Base-by-base conservation (phyloP, 2,113 vertebrate genomes). In the Chamaetylas fuelleborni region DNA sequence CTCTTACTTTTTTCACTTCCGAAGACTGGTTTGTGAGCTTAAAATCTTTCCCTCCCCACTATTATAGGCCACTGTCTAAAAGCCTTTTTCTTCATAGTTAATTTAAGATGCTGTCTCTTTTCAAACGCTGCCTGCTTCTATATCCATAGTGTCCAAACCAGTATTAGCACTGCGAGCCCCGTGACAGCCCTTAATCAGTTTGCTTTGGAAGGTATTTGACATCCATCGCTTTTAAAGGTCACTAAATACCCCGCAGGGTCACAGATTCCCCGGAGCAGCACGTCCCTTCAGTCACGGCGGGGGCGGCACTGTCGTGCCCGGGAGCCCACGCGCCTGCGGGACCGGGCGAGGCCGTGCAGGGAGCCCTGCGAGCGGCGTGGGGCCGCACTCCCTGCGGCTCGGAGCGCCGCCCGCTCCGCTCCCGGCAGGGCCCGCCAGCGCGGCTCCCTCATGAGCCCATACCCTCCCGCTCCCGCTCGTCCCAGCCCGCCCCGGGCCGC, bases 101-200 rank as follows among this genome's bases (percentile, higher is more conserved):
- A 43, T 12, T 7, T 7, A 57, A 70, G 17, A 19, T 5, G 6
- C 9, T 25, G 56, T 28, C 45, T 33, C n/a, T 64, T 43, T 16
- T 9, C 47, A 57, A 61, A 25, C 24, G 4, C 2, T 28, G 43
- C 34, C 25, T 40, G n/a, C 23, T 57, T 57, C 24, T 54, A 5
- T 6, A 31, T 2, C 31, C 42, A 1, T 4, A 13, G 11, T 4
- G 5, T 7, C 43, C 19, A 9, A 8, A 38, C 1, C 36, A 42
- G 29, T 1, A 11, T 11, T 13, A n/a, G 19, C 31, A 1, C 69
- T 4, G 54, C 40, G 31, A 24, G 19, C 56, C 34, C 4, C 38
- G 17, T 9, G 12, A 8, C 1, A 3, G 13, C 3, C 33, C 54
- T 22, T 51, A 14, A 45, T 29, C 43, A 11, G 29, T 64, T 26